Evolutionary conservation across 1,140 invertebrate genomes (phyloP), one percentile per base, ranked within the genome.

Genomic region (Alviniconcha marisindica): DNA sequence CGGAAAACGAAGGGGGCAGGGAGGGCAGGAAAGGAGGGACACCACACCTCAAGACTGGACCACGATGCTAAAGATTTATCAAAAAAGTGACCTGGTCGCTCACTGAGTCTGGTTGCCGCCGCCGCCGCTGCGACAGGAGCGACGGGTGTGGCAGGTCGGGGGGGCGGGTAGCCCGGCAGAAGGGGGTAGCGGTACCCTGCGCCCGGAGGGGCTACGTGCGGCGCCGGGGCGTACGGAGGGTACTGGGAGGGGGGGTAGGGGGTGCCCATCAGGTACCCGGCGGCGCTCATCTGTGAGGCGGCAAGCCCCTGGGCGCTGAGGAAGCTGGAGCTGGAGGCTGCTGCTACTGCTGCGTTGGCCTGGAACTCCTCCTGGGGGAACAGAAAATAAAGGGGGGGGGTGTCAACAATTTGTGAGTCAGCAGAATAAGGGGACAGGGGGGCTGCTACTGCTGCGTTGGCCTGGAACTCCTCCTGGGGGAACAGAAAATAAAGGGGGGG

Each of bases 151-250:
- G 54, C 95, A 89, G 95, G 95, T 60, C 73, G 51, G 36, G 80
- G 79, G 54, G 84, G 82, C 14, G 81, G 87, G 33, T 87, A 86
- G 10, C 77, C 77, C 18, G 82, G 78, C n/a, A 56, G 60, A 84
- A 93, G 95, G 89, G 95, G 95, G 87, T 95, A 95, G 88, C 95
- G 94, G 85, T 71, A 78, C 48, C 78, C 54, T n/a, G 66, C 38
- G 12, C 28, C 51, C 1, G 63, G 80, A 42, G 82, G 74, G 44
- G 36, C 66, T 28, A 40, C 54, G 14, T 56, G 77, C 28, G 66
- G 78, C 0, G 56, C n/a, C 42, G 56, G 63, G 18, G 33, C 69
- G 44, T 80, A 79, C 15, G 38, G 63, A 1, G 71, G 76, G n/a
- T 77, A 77, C 24, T 83, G 81, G 21, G 63, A 10, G 31, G 51